Evolutionary conservation across 1,140 invertebrate species (phyloP), one percentile per base, ranked within the genome.

Genomic region (Drosophila busckii): DNA sequence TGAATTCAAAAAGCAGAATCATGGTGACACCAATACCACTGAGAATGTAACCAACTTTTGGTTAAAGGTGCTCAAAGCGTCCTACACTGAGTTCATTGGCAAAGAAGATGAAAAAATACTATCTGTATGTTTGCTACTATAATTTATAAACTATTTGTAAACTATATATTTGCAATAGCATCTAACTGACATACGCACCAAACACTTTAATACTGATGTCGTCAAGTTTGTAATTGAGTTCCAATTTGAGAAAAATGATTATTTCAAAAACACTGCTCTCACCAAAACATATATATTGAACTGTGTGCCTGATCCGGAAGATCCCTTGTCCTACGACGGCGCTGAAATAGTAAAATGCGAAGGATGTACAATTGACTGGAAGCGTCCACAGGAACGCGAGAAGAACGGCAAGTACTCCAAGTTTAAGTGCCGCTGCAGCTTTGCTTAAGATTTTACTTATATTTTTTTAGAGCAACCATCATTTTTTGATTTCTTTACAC

Each of bases 401-500:
- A 89, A 92, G 91, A 23, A 96, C 95, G 88, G 96, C 95, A 87
- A 94, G 96, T 82, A 95, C n/a, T 26, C n/a, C 2, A n/a, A 28
- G n/a, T 4, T 2, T 15, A 12, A 13, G 3, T 19, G 2, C 23
- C 3, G 9, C 1, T 23, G 15, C 10, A 13, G 1, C 7, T 6
- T 9, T 28, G 8, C 4, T 7, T 3, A n/a, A 10, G 8, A 3
- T 4, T 9, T 8, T n/a, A 2, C 0, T 13, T 22, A 2, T n/a
- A 5, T 6, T 6, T 15, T 23, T 9, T 5, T 9, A 46, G 55
- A 68, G 2, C 37, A 65, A 31, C 34, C 61, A 2, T 65, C 95
- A 1, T 98, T 98, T 88, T 98, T 98, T 88, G 97, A 97, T 85
- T 98, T 98, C 89, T 98, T 98, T 88, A 90, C 88, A 65, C 95